Base-by-base conservation (phyloP, 2,797 vertebrate species). In the Ctenopoma multispine region DNA sequence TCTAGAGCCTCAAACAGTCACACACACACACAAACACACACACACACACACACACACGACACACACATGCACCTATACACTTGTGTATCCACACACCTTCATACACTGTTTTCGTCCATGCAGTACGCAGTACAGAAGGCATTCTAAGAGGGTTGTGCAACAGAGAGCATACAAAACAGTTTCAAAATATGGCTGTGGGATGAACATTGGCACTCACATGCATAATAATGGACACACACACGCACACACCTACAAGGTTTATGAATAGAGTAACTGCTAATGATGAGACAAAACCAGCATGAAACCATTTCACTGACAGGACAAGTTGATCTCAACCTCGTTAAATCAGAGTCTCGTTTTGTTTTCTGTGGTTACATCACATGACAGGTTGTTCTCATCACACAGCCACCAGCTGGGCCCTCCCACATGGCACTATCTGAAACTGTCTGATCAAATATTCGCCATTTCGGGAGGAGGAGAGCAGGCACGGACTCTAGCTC, bases 81-180 rank as follows among this genome's bases (percentile, higher is more conserved):
- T 18, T 20, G 63, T 55, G 67, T 65, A 51, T 55, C 23, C 68
- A 79, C 73, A 73, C 83, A 65, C 46, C 36, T 58, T 63, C 72
- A 72, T 44, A 80, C 81, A 74, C 64, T 1, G 24, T 69, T 76
- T 63, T 79, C 77, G 64, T 77, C 69, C 89, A 91, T 88, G 90
- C 86, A 84, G 57, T 74, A 83, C 83, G 88, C 87, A 79, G 70
- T 80, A 90, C 88, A 89, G 87, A 93, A 92, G 93, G 92, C 92
- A 91, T 93, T 92, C 92, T 80, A 80, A 88, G 91, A 93, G 89
- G 86, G 91, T 89, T 94, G 93, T 92, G 93, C 93, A 94, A 94
- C 92, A 90, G 75, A 90, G 83, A 90, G 90, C 88, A 78, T 92
- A 89, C 88, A 86, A 92, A 93, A 92, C 84, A 36, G 80, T 91